Conservation (phyloP, 2,797 vertebrate genomes). For the Furcifer pardalis region DNA sequence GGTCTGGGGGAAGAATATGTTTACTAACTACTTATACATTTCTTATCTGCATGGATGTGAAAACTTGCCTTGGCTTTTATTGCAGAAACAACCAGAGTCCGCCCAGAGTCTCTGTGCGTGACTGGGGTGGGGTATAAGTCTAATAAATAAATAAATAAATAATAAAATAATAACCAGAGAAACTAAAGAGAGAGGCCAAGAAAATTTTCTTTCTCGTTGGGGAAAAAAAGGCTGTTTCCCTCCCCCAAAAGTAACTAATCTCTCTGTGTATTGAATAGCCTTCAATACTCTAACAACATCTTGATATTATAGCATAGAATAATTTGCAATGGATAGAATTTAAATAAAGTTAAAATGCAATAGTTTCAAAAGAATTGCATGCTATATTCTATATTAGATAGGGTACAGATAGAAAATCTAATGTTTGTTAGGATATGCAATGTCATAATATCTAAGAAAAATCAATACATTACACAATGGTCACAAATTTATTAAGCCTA, state of each 20-base stretch:
- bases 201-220: not conserved
- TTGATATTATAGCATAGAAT: not conserved
- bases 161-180: not conserved
- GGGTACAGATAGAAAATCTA: not conserved
- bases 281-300: not conserved
- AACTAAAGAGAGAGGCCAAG: not conserved
- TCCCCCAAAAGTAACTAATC: not conserved
- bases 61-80: not conserved
- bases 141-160: too few relatives aligned
- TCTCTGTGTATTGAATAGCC: not conserved
- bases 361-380: not conserved
- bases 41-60: not conserved
- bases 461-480: not conserved
- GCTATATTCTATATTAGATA: not conserved
- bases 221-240: not conserved
- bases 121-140: too few relatives aligned
- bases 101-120: too few relatives aligned
- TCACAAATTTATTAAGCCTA: not conserved
- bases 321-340: not conserved
- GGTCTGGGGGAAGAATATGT: not conserved
- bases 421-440: not conserved
- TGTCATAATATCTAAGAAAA: not conserved
- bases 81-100: not conserved
- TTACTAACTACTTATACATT: not conserved
- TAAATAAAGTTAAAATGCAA: not conserved